Evolutionary conservation across 1,140 invertebrate species (phyloP), one percentile per base, ranked within the genome.

Genomic region (Maniola jurtina): DNA sequence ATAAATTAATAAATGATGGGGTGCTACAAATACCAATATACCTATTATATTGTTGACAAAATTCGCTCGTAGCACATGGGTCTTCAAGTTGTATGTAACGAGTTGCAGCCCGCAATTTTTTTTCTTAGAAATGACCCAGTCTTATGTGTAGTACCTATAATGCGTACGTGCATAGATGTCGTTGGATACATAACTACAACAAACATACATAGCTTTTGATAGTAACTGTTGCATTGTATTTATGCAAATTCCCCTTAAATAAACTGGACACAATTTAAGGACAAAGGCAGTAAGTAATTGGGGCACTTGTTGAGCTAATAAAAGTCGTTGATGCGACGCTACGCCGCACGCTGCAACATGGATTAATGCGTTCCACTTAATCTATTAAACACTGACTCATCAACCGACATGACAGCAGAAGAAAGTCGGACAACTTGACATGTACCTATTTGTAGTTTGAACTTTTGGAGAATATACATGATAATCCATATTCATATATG

Each of bases 291-390:
- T 79, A 86, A 73, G 72, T 79, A 86, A 88, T 81, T 86, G 86
- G 73, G 78, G 65, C 72, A 84, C 72, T 83, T 83, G 76, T 79
- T 83, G 70, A 75, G 72, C 78, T 84, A 80, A 85, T 88, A 83
- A 83, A 80, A 77, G 72, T 63, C 67, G 67, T 65, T 68, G 67
- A 66, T 55, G 69, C 64, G 65, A 66, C 67, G 68, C 62, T 60
- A 66, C 67, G 65, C 73, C 56, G 68, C 67, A 65, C 71, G 67
- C 67, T 65, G 73, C 66, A 72, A 79, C 77, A 66, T 76, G 76
- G 76, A 86, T 86, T 88, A 88, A 88, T 83, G 76, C 69, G 79
- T 77, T 77, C 82, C 82, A 83, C 84, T 86, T 83, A 86, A 82
- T 81, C 77, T 83, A 81, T 88, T 86, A 79, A 86, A 78, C 77